Conservation (phyloP, 2,113 vertebrate genomes). For the Sinocyclocheilus anophthalmus region DNA sequence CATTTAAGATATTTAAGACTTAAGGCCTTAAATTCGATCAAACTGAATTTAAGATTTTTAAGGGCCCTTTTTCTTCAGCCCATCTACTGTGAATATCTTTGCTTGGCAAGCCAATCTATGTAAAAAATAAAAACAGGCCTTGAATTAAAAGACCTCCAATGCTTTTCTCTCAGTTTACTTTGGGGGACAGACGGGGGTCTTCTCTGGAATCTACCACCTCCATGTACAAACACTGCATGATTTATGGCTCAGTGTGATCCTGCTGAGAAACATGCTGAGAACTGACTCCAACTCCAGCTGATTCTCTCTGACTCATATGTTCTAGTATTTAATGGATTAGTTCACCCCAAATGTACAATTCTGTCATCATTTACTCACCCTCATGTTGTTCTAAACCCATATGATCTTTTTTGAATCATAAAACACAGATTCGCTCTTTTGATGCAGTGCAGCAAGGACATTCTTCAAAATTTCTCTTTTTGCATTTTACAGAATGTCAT, state of each 20-base stretch:
- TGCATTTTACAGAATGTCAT: neutral
- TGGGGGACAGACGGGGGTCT: slow-evolving; percentile 16
- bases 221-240: slow-evolving; percentile 25
- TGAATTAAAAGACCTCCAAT: slow-evolving; percentile 2
- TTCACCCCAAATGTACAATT: neutral
- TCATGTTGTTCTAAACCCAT: neutral
- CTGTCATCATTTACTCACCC: neutral
- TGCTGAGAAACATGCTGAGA: slow-evolving; percentile 8
- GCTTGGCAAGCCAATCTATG: neutral
- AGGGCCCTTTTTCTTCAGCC: neutral
- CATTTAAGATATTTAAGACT: too few relatives aligned
- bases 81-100: neutral
- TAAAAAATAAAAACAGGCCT: neutral
- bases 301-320: slow-evolving; percentile 7
- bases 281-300: neutral
- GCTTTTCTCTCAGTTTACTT: slow-evolving; percentile 13
- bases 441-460: neutral
- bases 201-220: slow-evolving; percentile 32
- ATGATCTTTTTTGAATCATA: neutral
- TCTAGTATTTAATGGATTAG: neutral
- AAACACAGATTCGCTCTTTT: too few relatives aligned
- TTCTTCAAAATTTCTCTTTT: neutral
- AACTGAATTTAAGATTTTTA: neutral
- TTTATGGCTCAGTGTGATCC: slow-evolving; percentile 17
- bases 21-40: too few relatives aligned